Conservation (phyloP, 2,888 invertebrate genomes). For the Miltochrista miniata region DNA sequence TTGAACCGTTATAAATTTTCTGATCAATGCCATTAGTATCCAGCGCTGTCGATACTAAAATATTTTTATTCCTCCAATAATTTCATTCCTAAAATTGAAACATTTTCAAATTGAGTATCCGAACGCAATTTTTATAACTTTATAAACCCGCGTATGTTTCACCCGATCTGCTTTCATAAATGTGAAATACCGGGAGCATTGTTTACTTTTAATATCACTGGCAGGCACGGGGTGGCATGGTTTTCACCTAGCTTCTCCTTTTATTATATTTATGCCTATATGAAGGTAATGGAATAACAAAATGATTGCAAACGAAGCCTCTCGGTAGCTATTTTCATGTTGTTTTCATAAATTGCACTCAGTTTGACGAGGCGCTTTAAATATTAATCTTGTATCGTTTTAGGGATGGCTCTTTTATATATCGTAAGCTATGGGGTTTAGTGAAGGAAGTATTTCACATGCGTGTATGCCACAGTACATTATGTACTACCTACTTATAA, state of each 20-base stretch:
- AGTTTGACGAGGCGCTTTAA: constrained; percentile 43
- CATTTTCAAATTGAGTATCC: constrained; percentile 25
- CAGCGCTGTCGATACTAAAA: background rate
- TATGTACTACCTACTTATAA: no score
- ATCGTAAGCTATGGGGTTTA: background rate
- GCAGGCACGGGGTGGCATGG: constrained; percentile 27
- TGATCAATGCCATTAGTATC: no score
- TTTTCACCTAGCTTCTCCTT: constrained; percentile 38
- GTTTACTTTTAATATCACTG: constrained; percentile 54
- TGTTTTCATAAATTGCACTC: constrained; percentile 57
- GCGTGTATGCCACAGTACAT: no score
- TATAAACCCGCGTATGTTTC: constrained; percentile 30
- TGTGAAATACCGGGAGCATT: constrained; percentile 42
- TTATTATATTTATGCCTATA: constrained; percentile 37
- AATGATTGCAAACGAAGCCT: constrained; percentile 32
- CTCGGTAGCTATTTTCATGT: constrained; percentile 17
- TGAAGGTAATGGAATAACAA: constrained; percentile 52
- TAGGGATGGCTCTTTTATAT: constrained; percentile 20
- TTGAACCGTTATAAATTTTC: no score
- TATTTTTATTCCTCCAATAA: constrained; percentile 2
- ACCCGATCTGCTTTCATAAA: constrained; percentile 35
- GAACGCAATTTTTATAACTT: constrained; percentile 29
- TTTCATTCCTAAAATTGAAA: constrained; percentile 23
- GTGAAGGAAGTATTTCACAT: no score
- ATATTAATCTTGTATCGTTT: constrained; percentile 37